A percentile compares a stretch with the other conserved stretches of the same genome.
Evolutionary conservation across 2,797 vertebrate species (phyloP).

Genomic region (Protonibea diacanthus): DNA sequence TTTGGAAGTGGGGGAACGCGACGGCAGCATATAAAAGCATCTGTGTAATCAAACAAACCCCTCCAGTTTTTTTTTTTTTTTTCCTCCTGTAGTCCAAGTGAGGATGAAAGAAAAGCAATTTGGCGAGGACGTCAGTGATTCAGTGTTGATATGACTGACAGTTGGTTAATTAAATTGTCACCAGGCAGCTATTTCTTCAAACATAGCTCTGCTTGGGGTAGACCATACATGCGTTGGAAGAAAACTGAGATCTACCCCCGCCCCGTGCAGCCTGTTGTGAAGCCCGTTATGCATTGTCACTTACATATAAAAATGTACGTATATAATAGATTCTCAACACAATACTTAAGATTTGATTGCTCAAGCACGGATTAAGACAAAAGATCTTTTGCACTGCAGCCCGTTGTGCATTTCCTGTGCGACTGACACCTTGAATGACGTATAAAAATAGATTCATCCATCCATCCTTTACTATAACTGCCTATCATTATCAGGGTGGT

Average conservation of each 20-base stretch:
- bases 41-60: slow-evolving; percentile 62
- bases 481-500: no score
- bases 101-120: slow-evolving; percentile 72
- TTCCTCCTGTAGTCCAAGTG: slow-evolving; percentile 30
- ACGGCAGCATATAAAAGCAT: slow-evolving; percentile 39
- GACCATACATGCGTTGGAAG: slow-evolving; percentile 38
- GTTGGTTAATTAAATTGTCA: slow-evolving; percentile 79
- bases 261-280: slow-evolving; percentile 33
- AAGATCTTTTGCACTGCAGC: neutral
- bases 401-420: neutral
- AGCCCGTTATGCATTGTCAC: slow-evolving; percentile 28
- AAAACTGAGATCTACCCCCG: slow-evolving; percentile 45
- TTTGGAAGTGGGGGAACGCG: slow-evolving; percentile 38
- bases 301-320: slow-evolving; percentile 36
- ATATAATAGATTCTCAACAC: slow-evolving; percentile 9
- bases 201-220: slow-evolving; percentile 47
- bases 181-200: slow-evolving; percentile 65
- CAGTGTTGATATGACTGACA: slow-evolving; percentile 72
- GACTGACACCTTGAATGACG: neutral
- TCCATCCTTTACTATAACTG: no score
- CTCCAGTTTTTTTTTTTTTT: slow-evolving; percentile 13
- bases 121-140: slow-evolving; percentile 62
- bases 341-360: slow-evolving; percentile 6
- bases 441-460: no score
- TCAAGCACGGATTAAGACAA: neutral